Evolutionary conservation across 2,888 invertebrate species (phyloP).

Genomic region (Pheosia tremula): DNA sequence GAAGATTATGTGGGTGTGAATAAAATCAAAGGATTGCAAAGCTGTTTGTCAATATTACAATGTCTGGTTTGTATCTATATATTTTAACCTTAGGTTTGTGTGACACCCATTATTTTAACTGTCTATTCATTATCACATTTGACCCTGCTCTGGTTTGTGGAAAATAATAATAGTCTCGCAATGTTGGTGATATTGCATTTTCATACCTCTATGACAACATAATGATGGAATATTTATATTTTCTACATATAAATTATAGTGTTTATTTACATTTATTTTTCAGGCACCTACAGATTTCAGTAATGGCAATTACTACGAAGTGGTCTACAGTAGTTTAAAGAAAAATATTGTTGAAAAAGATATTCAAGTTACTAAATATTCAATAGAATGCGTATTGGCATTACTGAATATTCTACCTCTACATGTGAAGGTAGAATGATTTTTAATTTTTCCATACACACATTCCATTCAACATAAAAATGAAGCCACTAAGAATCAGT

Average conservation of each 20-base stretch:
- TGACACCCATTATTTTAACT: too few relatives aligned
- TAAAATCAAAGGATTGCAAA: slow-evolving; percentile 64
- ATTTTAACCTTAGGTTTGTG: too few relatives aligned
- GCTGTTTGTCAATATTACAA: slow-evolving; percentile 56
- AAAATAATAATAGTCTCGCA: too few relatives aligned
- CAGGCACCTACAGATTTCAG: slow-evolving; percentile 52
- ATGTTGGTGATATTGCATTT: too few relatives aligned
- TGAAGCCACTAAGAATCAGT: too few relatives aligned
- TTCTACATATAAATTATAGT: neutral
- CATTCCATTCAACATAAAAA: too few relatives aligned
- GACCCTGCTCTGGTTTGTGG: too few relatives aligned
- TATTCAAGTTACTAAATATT: slow-evolving; percentile 54
- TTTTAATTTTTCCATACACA: neutral
- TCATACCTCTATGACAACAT: too few relatives aligned
- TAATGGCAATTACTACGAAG: slow-evolving; percentile 73
- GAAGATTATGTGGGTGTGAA: slow-evolving; percentile 64
- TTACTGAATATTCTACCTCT: slow-evolving; percentile 55
- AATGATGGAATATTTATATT: too few relatives aligned
- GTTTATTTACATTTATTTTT: slow-evolving; percentile 13
- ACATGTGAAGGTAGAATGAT: slow-evolving; percentile 51
- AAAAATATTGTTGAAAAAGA: slow-evolving; percentile 59
- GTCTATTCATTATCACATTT: too few relatives aligned
- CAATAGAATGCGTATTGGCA: slow-evolving; percentile 52
- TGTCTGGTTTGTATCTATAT: slow-evolving; percentile 57
- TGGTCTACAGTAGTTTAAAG: slow-evolving; percentile 60